Evolutionary conservation across 1,140 invertebrate genomes (phyloP).

Genomic region (Yoshiicerus persimilis): DNA sequence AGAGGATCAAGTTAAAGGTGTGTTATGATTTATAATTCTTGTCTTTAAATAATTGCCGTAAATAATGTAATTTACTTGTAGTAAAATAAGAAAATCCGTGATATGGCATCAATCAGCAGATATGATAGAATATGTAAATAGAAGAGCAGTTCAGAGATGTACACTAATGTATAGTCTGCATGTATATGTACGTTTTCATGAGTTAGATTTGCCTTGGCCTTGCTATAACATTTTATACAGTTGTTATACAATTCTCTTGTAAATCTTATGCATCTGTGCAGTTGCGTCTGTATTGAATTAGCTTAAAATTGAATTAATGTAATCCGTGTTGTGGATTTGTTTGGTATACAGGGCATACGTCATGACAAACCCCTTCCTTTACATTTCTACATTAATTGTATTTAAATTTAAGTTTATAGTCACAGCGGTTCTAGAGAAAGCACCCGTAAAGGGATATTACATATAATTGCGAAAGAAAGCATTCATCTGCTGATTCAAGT

Average conservation of each 20-base stretch:
- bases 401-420: background rate
- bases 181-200: background rate
- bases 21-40: conserved; percentile 7
- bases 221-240: too few species aligned
- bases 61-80: too few species aligned
- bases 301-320: background rate
- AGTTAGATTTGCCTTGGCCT: too few species aligned
- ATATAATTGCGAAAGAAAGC: too few species aligned
- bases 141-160: too few species aligned
- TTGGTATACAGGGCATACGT: background rate
- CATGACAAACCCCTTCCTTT: background rate
- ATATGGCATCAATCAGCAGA: too few species aligned
- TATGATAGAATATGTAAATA: too few species aligned
- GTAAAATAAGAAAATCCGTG: too few species aligned
- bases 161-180: background rate
- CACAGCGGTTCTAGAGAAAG: background rate
- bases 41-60: too few species aligned
- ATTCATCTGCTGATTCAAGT: background rate
- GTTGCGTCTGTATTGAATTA: background rate
- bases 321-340: background rate
- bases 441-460: too few species aligned
- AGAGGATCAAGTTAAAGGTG: conserved; percentile 88
- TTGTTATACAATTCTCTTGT: too few species aligned
- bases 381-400: background rate
- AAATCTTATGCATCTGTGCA: background rate